Evolutionary conservation across 2,797 vertebrate genomes (phyloP).

Genomic region (Phaenicophaeus curvirostris): DNA sequence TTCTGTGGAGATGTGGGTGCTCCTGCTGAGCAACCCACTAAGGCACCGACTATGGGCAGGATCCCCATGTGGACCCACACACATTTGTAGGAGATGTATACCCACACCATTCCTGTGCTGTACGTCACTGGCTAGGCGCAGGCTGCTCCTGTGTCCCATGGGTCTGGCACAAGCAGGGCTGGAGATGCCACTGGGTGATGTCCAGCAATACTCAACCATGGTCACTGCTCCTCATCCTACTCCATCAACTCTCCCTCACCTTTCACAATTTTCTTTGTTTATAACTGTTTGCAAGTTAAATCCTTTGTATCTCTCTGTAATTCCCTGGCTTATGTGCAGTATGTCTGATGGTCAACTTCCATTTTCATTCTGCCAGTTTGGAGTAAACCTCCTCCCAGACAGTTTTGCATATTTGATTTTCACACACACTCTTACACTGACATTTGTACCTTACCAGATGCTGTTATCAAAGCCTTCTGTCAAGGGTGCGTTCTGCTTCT

Average conservation of each 20-base stretch:
- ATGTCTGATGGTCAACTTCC: neutral
- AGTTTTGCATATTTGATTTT: neutral
- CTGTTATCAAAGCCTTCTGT: neutral
- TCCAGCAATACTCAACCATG: neutral
- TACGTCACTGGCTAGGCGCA: neutral
- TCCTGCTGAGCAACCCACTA: neutral
- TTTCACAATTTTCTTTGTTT: neutral
- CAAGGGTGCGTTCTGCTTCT: neutral
- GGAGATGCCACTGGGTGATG: neutral
- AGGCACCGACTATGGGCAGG: neutral
- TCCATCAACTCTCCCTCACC: accelerated
- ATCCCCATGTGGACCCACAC: accelerated
- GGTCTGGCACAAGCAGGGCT: neutral
- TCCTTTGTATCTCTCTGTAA: neutral
- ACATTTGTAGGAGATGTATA: accelerated
- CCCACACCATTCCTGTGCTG: accelerated
- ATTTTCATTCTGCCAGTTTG: neutral
- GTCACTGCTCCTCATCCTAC: neutral
- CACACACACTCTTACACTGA: neutral
- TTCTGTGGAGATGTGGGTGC: neutral
- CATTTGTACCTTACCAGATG: neutral
- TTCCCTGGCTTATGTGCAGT: neutral
- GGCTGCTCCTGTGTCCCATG: neutral
- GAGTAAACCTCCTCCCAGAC: neutral
- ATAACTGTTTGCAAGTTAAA: neutral